Conservation (phyloP, 2,797 vertebrate species). For the Gymnothorax javanicus region DNA sequence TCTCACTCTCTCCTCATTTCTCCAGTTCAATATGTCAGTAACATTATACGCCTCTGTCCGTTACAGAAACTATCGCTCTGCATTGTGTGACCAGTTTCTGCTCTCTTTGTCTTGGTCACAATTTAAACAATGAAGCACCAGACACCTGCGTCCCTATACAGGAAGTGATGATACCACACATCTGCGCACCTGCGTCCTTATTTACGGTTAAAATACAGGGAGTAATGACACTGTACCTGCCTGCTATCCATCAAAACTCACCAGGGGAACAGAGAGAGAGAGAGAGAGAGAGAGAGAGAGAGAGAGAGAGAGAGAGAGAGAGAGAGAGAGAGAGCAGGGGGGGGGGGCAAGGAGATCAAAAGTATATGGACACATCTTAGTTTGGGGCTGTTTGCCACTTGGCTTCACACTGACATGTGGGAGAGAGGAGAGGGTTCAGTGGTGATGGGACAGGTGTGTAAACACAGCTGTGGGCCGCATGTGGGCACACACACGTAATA, state of each 20-base stretch:
- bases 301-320: neutral
- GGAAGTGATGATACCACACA: neutral
- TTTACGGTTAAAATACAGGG: no score
- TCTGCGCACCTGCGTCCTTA: neutral
- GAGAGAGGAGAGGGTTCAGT: no score
- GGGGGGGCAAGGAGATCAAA: neutral
- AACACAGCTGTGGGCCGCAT: no score
- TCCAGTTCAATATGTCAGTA: slow-evolving; percentile 28
- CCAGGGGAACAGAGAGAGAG: neutral
- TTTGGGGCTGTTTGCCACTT: no score
- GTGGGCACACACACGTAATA: no score
- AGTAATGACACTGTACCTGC: no score
- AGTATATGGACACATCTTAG: neutral
- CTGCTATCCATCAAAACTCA: neutral
- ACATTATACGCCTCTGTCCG: neutral
- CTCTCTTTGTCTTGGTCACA: neutral
- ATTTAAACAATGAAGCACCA: neutral
- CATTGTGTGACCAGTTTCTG: no score
- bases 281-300: neutral
- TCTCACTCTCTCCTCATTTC: neutral
- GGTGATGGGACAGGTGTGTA: no score
- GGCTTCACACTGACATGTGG: no score
- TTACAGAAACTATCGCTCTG: neutral
- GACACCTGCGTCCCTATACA: neutral
- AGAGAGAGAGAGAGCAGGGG: neutral